Evolutionary conservation across 2,113 vertebrate genomes (phyloP), one percentile per base, ranked within the genome.

Genomic region (Herpetotheres cachinnans): DNA sequence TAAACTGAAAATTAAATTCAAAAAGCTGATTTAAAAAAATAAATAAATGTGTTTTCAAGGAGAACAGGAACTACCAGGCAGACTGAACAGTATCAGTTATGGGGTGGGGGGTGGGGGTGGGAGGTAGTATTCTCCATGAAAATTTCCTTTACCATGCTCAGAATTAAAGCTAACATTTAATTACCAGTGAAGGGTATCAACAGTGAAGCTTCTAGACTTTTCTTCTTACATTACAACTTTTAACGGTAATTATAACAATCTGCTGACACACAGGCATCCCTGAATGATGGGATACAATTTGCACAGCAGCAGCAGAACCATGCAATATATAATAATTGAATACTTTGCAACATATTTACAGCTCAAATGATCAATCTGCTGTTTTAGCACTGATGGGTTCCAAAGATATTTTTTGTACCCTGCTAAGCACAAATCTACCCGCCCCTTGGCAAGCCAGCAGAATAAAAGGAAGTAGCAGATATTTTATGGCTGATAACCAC

Each of bases 401-500:
- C 73, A 87, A 84, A 92, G 81, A 89, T 47, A 77, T n/a, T 29
- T 89, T 59, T 94, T 96, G 83, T 52, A 80, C 27, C 66, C 67
- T 88, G 42, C 87, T 95, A 92, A 97, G 91, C 89, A 95, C 66
- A 88, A 89, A 87, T 73, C 58, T 93, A 85, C 26, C 42, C 27
- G 26, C 6, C 46, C 15, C 36, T 70, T 59, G 71, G 74, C 50
- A 89, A 88, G 74, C 16, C 70, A 93, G 74, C 42, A 82, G 62
- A 95, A 82, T 82, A 80, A 94, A 92, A 89, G 61, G 62, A 91
- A 94, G 66, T n/a, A 55, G 77, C 49, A 93, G 66, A 77, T 82
- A 93, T 70, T 91, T 93, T 71, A 93, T 73, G 81, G 91, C 50
- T 85, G 22, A 80, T 95, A 87, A 95, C 46, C 89, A 91, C 95